Evolutionary conservation across 2,888 invertebrate species (phyloP).

Genomic region (Empis stercorea): DNA sequence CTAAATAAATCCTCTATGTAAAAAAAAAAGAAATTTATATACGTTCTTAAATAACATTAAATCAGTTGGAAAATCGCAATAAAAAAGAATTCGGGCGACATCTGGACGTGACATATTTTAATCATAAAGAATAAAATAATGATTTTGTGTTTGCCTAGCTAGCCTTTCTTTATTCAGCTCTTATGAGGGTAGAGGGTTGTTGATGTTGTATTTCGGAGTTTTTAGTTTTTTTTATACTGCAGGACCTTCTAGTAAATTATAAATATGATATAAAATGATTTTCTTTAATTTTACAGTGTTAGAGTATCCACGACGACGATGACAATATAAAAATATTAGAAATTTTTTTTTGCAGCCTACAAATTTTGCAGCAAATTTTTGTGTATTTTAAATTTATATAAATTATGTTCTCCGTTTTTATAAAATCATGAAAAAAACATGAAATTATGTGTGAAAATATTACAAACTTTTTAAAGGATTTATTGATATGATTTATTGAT

Average conservation of each 20-base stretch:
- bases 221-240: background rate
- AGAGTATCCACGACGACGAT: no score
- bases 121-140: constrained; percentile 20
- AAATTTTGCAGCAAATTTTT: no score
- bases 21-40: no score
- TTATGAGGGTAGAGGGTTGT: background rate
- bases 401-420: no score
- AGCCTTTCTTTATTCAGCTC: background rate
- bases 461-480: no score
- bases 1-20: no score
- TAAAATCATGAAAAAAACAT: no score
- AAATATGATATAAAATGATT: background rate
- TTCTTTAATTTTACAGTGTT: background rate
- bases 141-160: constrained; percentile 15
- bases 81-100: constrained; percentile 20
- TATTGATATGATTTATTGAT: no score
- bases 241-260: background rate
- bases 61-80: constrained; percentile 21
- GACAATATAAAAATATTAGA: background rate
- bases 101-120: constrained; percentile 21
- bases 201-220: background rate
- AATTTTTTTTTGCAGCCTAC: no score
- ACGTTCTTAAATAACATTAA: constrained; percentile 15
- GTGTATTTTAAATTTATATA: no score
- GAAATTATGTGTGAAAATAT: no score